Percentiles rank a stretch among this genome's conserved stretches.
Conservation (phyloP, 2,113 vertebrate genomes). For the Columba janthina region DNA sequence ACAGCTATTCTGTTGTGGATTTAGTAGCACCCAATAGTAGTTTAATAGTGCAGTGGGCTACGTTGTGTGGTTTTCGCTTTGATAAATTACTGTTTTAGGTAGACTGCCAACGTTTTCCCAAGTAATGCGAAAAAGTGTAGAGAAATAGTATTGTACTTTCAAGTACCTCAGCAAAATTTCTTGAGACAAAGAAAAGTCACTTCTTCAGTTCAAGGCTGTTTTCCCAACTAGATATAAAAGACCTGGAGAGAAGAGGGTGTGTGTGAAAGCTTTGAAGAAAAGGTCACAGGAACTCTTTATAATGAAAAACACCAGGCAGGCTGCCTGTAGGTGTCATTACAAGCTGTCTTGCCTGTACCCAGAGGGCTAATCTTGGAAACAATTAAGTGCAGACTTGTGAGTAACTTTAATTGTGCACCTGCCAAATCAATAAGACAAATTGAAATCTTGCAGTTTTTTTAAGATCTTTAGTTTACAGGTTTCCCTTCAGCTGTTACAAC, state of each 20-base stretch:
- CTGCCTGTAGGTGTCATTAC: slow-evolving; percentile 36
- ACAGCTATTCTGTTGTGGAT: not conserved
- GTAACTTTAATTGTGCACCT: slow-evolving; percentile 9
- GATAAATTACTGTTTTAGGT: not conserved
- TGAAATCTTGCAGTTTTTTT: not conserved
- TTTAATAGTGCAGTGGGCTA: not conserved
- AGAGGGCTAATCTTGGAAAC: not conserved
- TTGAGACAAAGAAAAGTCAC: slow-evolving; percentile 24
- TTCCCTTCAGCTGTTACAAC: not conserved
- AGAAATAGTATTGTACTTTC: not conserved
- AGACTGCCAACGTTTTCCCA: not conserved
- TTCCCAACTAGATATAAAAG: not conserved
- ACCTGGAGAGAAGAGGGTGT: not conserved
- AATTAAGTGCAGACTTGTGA: not conserved
- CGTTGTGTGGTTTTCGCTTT: not conserved
- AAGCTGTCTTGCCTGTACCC: not conserved
- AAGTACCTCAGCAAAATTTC: slow-evolving; percentile 4
- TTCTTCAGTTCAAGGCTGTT: slow-evolving; percentile 29
- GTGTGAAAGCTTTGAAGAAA: slow-evolving; percentile 36
- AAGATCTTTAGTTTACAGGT: not conserved
- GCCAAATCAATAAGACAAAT: not conserved
- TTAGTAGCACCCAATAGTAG: not conserved
- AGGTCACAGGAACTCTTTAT: slow-evolving; percentile 20
- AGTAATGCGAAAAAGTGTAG: not conserved
- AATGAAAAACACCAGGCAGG: not conserved